Evolutionary conservation across 2,113 vertebrate species (phyloP).

Genomic region (Capricornis sumatraensis): DNA sequence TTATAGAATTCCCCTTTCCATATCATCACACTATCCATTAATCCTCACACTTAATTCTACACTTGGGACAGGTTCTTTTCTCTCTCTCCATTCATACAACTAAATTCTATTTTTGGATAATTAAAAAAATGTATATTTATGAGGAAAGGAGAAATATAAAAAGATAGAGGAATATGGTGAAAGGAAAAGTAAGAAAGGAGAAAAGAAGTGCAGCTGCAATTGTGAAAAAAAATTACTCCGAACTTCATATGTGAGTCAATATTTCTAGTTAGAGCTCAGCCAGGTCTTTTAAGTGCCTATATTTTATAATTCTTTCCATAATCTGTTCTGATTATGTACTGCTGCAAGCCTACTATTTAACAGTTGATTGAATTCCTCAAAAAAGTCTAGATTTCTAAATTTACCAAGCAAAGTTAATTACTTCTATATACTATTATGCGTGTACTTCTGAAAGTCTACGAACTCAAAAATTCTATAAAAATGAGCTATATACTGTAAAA

Average conservation of each 20-base stretch:
- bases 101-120: neutral
- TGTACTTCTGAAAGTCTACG: neutral
- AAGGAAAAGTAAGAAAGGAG: neutral
- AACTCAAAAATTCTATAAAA: neutral
- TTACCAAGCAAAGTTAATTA: neutral
- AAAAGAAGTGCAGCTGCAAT: neutral
- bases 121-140: neutral
- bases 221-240: neutral
- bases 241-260: neutral
- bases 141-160: neutral
- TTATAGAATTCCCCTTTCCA: neutral
- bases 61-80: neutral
- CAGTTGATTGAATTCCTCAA: neutral
- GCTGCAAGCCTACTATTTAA: neutral
- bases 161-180: neutral
- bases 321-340: neutral
- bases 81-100: neutral
- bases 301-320: neutral
- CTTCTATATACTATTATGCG: neutral
- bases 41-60: neutral
- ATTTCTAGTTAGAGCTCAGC: neutral
- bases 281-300: neutral
- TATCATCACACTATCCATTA: neutral
- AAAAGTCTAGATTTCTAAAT: neutral
- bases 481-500: neutral